Evolutionary conservation across 1,140 invertebrate species (phyloP).

Genomic region (Rhyzopertha dominica): DNA sequence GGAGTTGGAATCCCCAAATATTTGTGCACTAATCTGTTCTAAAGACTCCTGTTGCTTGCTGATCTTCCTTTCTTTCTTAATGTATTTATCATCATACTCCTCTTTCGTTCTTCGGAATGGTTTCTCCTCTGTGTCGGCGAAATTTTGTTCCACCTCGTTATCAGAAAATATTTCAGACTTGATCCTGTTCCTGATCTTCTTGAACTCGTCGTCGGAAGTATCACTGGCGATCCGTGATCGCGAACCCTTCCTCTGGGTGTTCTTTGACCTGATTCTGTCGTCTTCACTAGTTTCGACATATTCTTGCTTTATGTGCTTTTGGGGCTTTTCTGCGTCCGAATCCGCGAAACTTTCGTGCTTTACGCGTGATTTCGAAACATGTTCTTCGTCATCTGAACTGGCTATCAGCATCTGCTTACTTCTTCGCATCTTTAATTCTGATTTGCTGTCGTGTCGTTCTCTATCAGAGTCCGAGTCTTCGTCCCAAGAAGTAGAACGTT

Average conservation of each 20-base stretch:
- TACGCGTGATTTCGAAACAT: conserved; percentile 27
- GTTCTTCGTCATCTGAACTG: conserved; percentile 53
- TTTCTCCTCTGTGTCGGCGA: conserved; percentile 51
- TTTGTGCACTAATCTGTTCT: conserved; percentile 24
- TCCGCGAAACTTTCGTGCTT: conserved; percentile 47
- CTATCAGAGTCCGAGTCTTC: conserved; percentile 68
- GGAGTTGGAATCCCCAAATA: conserved; percentile 25
- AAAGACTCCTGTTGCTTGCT: conserved; percentile 32
- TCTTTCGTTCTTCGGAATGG: conserved; percentile 40
- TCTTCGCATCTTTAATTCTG: conserved; percentile 39
- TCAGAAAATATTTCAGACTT: conserved; percentile 50
- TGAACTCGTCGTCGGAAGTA: conserved; percentile 56
- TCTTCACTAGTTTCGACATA: conserved; percentile 40
- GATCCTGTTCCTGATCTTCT: conserved; percentile 27
- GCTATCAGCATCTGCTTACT: conserved; percentile 48
- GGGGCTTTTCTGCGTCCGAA: conserved; percentile 33
- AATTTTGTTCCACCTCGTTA: conserved; percentile 52
- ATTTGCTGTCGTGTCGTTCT: conserved; percentile 36
- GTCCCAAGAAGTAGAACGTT: conserved; percentile 80
- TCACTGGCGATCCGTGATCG: conserved; percentile 56
- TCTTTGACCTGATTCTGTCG: conserved; percentile 34
- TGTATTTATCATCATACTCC: conserved; percentile 28
- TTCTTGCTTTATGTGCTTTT: conserved; percentile 43
- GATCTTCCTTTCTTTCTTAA: conserved; percentile 38
- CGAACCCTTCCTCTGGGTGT: conserved; percentile 48